A percentile compares a stretch with the other conserved stretches of the same genome.
Evolutionary conservation across 1,140 invertebrate species (phyloP).

Genomic region (Papilio helenus): DNA sequence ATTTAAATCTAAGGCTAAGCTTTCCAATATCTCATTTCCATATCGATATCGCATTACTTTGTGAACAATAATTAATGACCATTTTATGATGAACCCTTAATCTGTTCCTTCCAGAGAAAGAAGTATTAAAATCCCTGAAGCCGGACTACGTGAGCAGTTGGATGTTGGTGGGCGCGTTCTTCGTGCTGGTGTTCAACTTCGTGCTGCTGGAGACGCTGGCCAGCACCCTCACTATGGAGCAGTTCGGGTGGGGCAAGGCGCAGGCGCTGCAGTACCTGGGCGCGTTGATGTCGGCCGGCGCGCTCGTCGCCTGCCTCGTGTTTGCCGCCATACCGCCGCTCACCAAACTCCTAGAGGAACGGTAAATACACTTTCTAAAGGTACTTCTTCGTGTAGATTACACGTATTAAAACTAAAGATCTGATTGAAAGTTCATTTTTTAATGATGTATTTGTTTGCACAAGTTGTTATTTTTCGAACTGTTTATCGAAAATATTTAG

Average conservation of each 20-base stretch:
- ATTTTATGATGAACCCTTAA: background rate
- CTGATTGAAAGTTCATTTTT: background rate
- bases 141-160: conserved; percentile 91
- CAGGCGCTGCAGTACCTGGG: conserved; percentile 92
- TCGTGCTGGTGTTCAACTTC: conserved; percentile 94
- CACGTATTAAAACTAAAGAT: no score
- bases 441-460: background rate
- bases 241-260: conserved; percentile 93
- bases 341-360: conserved; percentile 88
- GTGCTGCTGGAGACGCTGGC: conserved; percentile 94
- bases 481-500: background rate
- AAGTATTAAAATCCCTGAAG: conserved; percentile 88
- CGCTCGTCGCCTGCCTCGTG: conserved; percentile 88
- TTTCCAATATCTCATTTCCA: no score
- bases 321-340: conserved; percentile 89
- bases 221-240: conserved; percentile 93
- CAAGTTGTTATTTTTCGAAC: background rate
- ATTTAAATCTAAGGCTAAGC: no score
- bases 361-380: conserved; percentile 47
- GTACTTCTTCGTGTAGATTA: no score
- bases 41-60: no score
- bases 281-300: conserved; percentile 90
- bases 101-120: conserved; percentile 84
- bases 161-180: conserved; percentile 91
- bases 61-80: no score